Evolutionary conservation across 2,888 invertebrate genomes (phyloP), one percentile per base, ranked within the genome.

Genomic region (Leptodirus hochenwartii): DNA sequence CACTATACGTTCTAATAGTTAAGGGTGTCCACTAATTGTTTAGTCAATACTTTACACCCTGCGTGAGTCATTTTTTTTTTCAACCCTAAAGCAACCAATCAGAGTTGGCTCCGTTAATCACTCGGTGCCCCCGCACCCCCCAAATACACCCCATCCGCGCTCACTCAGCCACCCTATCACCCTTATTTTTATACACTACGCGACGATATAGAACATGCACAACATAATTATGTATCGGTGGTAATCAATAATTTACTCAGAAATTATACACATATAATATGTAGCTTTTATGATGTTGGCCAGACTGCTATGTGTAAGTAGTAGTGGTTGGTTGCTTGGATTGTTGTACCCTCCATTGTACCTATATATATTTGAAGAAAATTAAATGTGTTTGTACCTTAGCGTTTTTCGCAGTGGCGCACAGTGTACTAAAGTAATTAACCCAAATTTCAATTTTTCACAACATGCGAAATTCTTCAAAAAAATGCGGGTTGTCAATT

Each of bases 11-110:
- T n/a, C n/a, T n/a, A 24, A 33, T 48, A 47, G 50, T 53, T 55
- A 50, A 53, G 53, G 51, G 53, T 47, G 51, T 50, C 37, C 42
- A 50, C 55, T 57, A 57, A 57, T 57, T 57, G 57, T 57, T 57
- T 57, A 55, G 54, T 57, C 57, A 55, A 56, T 57, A 56, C 56
- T 55, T 56, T 56, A 54, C 55, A 56, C 57, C 54, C 55, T 53
- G 54, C 54, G 55, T 57, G 57, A 57, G 54, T 57, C 57, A 57
- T 52, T 53, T 57, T 52, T 56, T 56, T 38, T 38, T 36, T 52
- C 50, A 51, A 53, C 53, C 55, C 54, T 50, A 50, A 50, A 47
- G 47, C 53, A 48, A 51, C 56, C 55, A 55, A 56, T 55, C 53
- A 49, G 52, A 50, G 53, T 47, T 47, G 47, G 49, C 49, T 47